Evolutionary conservation across 2,797 vertebrate species (phyloP), one percentile per base, ranked within the genome.

Genomic region (Odontamblyopus lacepedii): DNA sequence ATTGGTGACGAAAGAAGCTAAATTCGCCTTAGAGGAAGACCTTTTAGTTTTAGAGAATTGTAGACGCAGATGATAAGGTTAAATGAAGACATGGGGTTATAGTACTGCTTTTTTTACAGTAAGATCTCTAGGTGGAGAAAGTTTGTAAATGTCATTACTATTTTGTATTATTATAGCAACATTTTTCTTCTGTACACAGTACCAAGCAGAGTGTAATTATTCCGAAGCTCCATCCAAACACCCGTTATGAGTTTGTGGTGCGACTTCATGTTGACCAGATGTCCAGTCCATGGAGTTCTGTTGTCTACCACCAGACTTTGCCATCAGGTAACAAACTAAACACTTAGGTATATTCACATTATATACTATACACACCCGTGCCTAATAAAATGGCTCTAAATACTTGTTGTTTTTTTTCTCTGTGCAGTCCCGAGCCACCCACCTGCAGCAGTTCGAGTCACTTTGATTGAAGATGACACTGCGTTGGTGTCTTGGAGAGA

Each of bases 401-500:
- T 32, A 15, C 72, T 48, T 15, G 13, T 15, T n/a, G 27, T 27
- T 82, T 16, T 23, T 79, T 26, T 16, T 32, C 26, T 84, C 63
- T 4, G 13, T 70, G 9, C 84, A 99, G 98, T 95, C 5, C 98
- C 97, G 16, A 85, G 93, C 67, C 94, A 91, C n/a, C 95, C 97
- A 35, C 98, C 98, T 0, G 84, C 92, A 71, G 95, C 94, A 76
- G 92, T 99, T 61, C 94, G 96, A 87, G 95, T 95, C 72, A 96
- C 95, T 27, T 85, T 98, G 92, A 99, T 99, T 69, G 97, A 99
- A 81, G 96, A 97, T 6, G 95, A 95, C 85, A 98, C 96, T 0
- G 98, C 97, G 57, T 90, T 99, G 90, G 95, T 99, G 82, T 99
- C 98, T 55, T 99, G 98, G 98, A 95, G 94, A 83, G 95, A 95